A percentile compares a stretch with the other conserved stretches of the same genome.
Evolutionary conservation across 2,113 vertebrate genomes (phyloP).

Genomic region (Hemicordylus capensis): DNA sequence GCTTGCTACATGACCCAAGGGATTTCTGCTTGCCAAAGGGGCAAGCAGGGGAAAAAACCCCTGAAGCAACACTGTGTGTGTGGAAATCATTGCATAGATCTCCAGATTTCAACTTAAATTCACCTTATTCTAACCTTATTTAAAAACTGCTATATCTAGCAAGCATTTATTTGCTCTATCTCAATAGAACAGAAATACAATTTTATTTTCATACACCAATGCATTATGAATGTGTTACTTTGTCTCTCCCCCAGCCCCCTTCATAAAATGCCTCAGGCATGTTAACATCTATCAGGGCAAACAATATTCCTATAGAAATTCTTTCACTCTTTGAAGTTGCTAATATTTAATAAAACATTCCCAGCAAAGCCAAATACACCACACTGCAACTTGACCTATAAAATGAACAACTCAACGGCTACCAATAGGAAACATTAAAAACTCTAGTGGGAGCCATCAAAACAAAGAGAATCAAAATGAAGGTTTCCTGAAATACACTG

Average conservation of each 20-base stretch:
- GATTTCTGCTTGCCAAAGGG: not conserved
- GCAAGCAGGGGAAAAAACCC: not conserved
- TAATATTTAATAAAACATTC: slow-evolving; percentile 9
- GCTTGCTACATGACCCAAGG: not conserved
- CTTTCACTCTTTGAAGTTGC: slow-evolving; percentile 16
- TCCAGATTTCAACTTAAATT: not conserved
- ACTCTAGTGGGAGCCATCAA: slow-evolving; percentile 20
- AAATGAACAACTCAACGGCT: slow-evolving; percentile 31
- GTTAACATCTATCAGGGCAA: not conserved
- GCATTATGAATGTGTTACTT: not conserved
- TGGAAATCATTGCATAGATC: no score
- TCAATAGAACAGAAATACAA: slow-evolving; percentile 6
- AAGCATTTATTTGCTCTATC: not conserved
- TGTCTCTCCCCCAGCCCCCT: not conserved
- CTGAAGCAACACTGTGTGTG: no score
- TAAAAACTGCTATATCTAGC: not conserved
- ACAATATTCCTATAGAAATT: not conserved
- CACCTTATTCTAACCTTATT: slow-evolving; percentile 2
- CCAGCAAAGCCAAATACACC: not conserved
- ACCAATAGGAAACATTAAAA: slow-evolving; percentile 22
- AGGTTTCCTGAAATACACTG: slow-evolving; percentile 16
- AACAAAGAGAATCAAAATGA: slow-evolving; percentile 31
- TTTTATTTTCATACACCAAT: not conserved
- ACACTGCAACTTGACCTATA: slow-evolving; percentile 5
- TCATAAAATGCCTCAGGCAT: slow-evolving; percentile 12